Conservation (phyloP, 2,113 vertebrate species). For the Tenrec ecaudatus region DNA sequence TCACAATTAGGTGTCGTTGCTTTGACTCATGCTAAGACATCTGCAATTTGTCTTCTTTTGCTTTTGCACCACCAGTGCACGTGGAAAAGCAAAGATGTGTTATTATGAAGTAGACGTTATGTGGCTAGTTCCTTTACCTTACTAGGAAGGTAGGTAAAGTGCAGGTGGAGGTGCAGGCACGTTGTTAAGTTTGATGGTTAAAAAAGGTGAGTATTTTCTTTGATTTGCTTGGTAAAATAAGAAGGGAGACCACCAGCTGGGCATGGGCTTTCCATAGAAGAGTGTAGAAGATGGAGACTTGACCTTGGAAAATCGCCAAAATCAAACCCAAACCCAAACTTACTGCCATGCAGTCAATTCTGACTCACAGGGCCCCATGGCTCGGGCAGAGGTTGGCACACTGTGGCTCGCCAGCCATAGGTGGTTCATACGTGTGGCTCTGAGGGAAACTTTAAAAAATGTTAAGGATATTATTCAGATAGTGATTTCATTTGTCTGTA, state of each 20-base stretch:
- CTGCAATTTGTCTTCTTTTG: not conserved
- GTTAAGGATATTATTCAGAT: too few species aligned
- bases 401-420: too few species aligned
- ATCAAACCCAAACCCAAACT: too few species aligned
- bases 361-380: too few species aligned
- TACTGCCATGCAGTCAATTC: too few species aligned
- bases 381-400: too few species aligned
- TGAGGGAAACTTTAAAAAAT: too few species aligned
- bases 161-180: not conserved
- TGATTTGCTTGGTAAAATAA: constrained; percentile 28
- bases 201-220: not conserved
- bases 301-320: too few species aligned
- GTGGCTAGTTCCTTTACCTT: not conserved
- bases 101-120: not conserved
- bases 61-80: not conserved
- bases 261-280: too few species aligned
- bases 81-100: not conserved
- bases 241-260: not conserved
- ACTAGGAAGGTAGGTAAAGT: not conserved
- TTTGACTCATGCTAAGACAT: not conserved
- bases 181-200: not conserved
- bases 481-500: too few species aligned
- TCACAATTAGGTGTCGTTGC: not conserved
- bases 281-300: too few species aligned
- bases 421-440: too few species aligned